Evolutionary conservation across 1,140 invertebrate species (phyloP).

Genomic region (Aleiodes sp.): DNA sequence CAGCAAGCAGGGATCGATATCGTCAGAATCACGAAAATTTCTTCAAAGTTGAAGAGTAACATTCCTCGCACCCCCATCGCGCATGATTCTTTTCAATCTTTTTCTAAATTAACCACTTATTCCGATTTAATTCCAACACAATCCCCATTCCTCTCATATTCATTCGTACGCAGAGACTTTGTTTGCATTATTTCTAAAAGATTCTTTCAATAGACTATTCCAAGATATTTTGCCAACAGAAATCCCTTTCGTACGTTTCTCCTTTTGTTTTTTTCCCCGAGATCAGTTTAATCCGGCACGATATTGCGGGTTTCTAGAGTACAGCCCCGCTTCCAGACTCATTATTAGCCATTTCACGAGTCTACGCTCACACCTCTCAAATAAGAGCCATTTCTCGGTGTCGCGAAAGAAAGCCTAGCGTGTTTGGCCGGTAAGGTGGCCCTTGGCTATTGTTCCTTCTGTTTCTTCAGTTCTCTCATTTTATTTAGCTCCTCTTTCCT

Average conservation of each 20-base stretch:
- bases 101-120: too few relatives aligned
- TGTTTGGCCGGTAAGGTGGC: constrained; percentile 41
- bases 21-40: too few relatives aligned
- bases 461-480: constrained; percentile 33
- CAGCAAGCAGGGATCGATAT: too few relatives aligned
- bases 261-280: constrained; percentile 20
- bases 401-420: constrained; percentile 38
- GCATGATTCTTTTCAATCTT: too few relatives aligned
- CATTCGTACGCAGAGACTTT: too few relatives aligned
- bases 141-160: too few relatives aligned
- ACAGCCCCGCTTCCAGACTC: constrained; percentile 9
- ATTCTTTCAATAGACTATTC: neutral
- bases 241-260: too few relatives aligned
- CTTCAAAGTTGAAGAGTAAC: too few relatives aligned
- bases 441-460: constrained; percentile 47
- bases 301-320: constrained; percentile 15
- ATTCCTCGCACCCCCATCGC: too few relatives aligned
- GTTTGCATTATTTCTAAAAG: too few relatives aligned
- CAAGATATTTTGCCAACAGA: constrained; percentile 16
- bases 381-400: constrained; percentile 27
- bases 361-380: constrained; percentile 27
- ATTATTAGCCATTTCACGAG: constrained; percentile 36
- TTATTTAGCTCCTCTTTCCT: constrained; percentile 21
- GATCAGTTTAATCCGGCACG: constrained; percentile 25
- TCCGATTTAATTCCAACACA: too few relatives aligned